Evolutionary conservation across 2,888 invertebrate genomes (phyloP), one percentile per base, ranked within the genome.

Genomic region (Pterostichus niger): DNA sequence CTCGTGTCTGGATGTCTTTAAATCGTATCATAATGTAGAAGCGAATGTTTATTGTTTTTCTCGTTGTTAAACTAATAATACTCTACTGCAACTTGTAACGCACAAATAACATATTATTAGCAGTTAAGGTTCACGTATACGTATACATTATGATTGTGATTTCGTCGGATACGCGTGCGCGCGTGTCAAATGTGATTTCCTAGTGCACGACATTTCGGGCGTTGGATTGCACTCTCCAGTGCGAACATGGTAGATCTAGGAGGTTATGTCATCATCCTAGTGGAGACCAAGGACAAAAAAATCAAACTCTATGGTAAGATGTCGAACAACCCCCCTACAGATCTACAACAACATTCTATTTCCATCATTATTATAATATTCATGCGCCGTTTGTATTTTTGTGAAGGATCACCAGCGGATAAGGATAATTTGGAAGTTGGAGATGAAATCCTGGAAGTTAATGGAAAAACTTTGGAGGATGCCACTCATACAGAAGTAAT

Each of bases 361-460:
- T 24, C 3, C 24, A 24, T 24, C 24, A 24, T 33, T 61, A 56
- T 71, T 17, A 44, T 71, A 11, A 71, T 71, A 44, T 71, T 71
- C 44, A 71, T 71, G 68, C 68, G 68, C 44, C 24, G 68, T 44
- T 71, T 68, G 35, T 68, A 24, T 24, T 40, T 40, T 6, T 40
- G 17, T 71, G 35, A 49, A 96, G 96, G 97, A 86, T 97, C 96
- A 85, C 96, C 96, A 85, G 98, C 98, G 83, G 98, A 98, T 89
- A 95, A 96, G 91, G 98, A 98, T 91, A 95, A 95, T 91, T 92
- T 98, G 91, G 97, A 98, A 92, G 95, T 98, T 88, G 98, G 97
- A 84, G 98, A 99, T 91, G 99, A 99, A 92, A 98, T 99, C 89
- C 93, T 99, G 91, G 98, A 98, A 91, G 97, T 99, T 86, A 99